Evolutionary conservation across 2,797 vertebrate species (phyloP).

Genomic region (Lerista edwardsae): DNA sequence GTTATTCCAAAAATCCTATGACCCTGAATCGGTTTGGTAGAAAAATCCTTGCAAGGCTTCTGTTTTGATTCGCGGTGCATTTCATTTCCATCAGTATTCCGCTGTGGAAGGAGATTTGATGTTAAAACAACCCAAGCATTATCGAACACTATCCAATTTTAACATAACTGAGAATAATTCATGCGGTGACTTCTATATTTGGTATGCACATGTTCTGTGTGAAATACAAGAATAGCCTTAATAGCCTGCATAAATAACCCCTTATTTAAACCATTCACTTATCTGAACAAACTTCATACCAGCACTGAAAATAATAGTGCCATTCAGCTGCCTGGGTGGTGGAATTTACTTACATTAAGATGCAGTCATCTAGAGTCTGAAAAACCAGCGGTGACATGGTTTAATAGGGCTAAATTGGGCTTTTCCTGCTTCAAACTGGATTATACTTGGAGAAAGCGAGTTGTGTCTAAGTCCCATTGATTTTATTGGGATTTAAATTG

Average conservation of each 20-base stretch:
- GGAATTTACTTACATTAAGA: constrained; percentile 25
- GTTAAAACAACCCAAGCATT: neutral
- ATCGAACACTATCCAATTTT: too few species aligned
- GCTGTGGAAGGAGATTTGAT: neutral
- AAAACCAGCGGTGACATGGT: neutral
- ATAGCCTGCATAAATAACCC: constrained; percentile 22
- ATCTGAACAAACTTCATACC: constrained; percentile 17
- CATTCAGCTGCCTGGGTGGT: neutral
- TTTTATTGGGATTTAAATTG: neutral
- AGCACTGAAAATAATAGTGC: constrained; percentile 12
- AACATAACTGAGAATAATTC: constrained; percentile 16
- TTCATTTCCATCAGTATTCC: neutral
- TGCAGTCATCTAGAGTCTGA: neutral
- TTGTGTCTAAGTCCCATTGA: too few species aligned
- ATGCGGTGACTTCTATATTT: constrained; percentile 11
- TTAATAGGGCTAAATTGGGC: neutral
- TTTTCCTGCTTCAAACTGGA: neutral
- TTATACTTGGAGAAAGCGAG: neutral
- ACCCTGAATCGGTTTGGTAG: constrained; percentile 38
- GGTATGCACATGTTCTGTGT: constrained; percentile 15
- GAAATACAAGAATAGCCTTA: constrained; percentile 26
- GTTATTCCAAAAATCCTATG: neutral
- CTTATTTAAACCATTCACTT: constrained; percentile 17
- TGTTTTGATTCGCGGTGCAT: neutral
- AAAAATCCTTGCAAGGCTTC: constrained; percentile 49